These are phyloP conservation scores for Nasonia giraulti DNA, from an alignment of 1,140 invertebrate species.

Conservation along the genomic window DNA sequence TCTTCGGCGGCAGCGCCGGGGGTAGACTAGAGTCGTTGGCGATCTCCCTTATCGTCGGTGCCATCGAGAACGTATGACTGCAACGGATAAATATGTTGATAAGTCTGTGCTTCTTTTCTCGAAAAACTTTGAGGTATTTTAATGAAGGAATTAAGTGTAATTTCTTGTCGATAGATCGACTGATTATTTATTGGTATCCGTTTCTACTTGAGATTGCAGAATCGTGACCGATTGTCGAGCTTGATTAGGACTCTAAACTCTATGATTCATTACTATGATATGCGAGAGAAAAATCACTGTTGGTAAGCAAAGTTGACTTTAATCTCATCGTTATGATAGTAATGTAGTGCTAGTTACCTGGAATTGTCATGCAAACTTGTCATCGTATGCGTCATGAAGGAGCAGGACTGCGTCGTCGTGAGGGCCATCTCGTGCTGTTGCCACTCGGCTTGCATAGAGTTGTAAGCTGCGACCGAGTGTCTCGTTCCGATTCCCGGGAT, in stretches of 20 bases:
- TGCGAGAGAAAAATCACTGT: too few species aligned
- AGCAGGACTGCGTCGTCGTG: slow-evolving; percentile 78
- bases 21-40: slow-evolving; percentile 74
- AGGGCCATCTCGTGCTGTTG: slow-evolving; percentile 78
- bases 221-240: too few species aligned
- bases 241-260: too few species aligned
- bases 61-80: slow-evolving; percentile 66
- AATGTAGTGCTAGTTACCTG: slow-evolving; percentile 54
- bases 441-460: slow-evolving; percentile 81
- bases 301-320: too few species aligned
- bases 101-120: not conserved
- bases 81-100: not conserved
- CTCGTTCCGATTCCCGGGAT: slow-evolving; percentile 77
- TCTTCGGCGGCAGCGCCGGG: slow-evolving; percentile 88
- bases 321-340: too few species aligned
- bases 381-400: slow-evolving; percentile 74
- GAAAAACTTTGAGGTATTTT: too few species aligned
- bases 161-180: too few species aligned
- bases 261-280: too few species aligned
- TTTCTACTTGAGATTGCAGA: too few species aligned
- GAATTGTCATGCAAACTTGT: slow-evolving; percentile 70
- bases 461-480: slow-evolving; percentile 88
- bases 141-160: too few species aligned
- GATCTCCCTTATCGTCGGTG: slow-evolving; percentile 66
- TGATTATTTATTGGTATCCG: too few species aligned